Conservation (phyloP, 2,888 invertebrate species). For the Keiferia lycopersicella region DNA sequence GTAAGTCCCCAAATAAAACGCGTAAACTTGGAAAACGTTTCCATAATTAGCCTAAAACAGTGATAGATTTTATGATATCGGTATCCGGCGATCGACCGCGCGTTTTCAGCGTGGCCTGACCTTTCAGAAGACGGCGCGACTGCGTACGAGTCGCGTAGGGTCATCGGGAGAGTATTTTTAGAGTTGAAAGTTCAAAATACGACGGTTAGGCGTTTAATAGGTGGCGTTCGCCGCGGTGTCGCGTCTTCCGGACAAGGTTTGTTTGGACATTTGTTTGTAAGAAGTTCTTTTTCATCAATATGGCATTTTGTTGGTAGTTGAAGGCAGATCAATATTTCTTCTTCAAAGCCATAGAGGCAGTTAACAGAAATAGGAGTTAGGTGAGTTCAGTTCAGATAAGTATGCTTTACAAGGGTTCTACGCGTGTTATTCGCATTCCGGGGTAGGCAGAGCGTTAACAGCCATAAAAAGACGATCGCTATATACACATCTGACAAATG, state of each 20-base stretch:
- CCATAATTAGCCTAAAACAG: background rate
- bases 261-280: background rate
- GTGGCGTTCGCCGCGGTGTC: slow-evolving; percentile 44
- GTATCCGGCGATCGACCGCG: slow-evolving; percentile 19
- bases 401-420: too few relatives aligned
- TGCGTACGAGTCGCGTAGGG: slow-evolving; percentile 76
- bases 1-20: background rate
- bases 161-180: slow-evolving; percentile 79
- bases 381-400: too few relatives aligned
- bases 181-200: slow-evolving; percentile 83
- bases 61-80: background rate
- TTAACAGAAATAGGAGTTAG: too few relatives aligned
- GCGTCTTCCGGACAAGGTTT: slow-evolving; percentile 45
- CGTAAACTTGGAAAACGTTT: background rate
- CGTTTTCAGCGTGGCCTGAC: slow-evolving; percentile 60
- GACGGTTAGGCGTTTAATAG: slow-evolving; percentile 51
- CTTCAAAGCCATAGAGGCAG: too few relatives aligned
- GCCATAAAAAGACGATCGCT: too few relatives aligned
- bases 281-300: too few relatives aligned
- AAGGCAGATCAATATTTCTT: too few relatives aligned
- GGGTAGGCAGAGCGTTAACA: too few relatives aligned
- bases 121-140: slow-evolving; percentile 76
- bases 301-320: too few relatives aligned
- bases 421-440: too few relatives aligned
- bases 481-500: too few relatives aligned